phyloP scores from a whole-genome alignment of 2,888 invertebrate species.

The Spatulosminthurus flaviceps region DNA sequence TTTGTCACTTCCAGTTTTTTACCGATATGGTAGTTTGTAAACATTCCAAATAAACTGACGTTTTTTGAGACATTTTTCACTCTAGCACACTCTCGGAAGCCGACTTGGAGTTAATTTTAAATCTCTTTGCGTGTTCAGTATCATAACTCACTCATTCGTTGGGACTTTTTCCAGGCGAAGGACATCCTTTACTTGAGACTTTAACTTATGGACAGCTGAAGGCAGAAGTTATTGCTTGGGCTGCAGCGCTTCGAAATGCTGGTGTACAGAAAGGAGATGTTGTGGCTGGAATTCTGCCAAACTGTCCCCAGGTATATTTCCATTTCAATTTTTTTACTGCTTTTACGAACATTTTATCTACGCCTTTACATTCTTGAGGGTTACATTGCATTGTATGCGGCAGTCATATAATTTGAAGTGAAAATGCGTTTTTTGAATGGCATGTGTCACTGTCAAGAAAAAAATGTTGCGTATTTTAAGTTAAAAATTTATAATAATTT shows the following conservation, averaged over 20 bases:
- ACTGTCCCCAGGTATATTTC: constrained; percentile 56
- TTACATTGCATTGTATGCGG: too few species aligned
- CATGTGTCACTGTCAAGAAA: too few species aligned
- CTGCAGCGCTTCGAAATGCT: constrained; percentile 66
- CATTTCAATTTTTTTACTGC: not conserved
- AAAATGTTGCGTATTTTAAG: too few species aligned
- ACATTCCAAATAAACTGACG: not conserved
- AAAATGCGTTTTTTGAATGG: too few species aligned
- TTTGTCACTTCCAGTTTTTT: not conserved
- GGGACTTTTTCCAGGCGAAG: constrained; percentile 60
- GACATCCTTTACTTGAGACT: constrained; percentile 60
- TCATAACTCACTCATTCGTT: not conserved
- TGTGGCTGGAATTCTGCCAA: constrained; percentile 67
- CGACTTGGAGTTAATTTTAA: not conserved
- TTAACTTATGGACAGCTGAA: constrained; percentile 66
- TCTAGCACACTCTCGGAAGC: not conserved
- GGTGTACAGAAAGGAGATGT: constrained; percentile 68
- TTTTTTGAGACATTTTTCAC: not conserved
- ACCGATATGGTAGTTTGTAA: not conserved
- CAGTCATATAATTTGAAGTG: too few species aligned
- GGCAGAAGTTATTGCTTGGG: constrained; percentile 66
- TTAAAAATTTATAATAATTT: too few species aligned
- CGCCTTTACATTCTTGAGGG: too few species aligned
- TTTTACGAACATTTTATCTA: too few species aligned
- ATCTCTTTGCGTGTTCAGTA: not conserved